Evolutionary conservation across 2,888 invertebrate genomes (phyloP).

Genomic region (Phymatocera aterrima): DNA sequence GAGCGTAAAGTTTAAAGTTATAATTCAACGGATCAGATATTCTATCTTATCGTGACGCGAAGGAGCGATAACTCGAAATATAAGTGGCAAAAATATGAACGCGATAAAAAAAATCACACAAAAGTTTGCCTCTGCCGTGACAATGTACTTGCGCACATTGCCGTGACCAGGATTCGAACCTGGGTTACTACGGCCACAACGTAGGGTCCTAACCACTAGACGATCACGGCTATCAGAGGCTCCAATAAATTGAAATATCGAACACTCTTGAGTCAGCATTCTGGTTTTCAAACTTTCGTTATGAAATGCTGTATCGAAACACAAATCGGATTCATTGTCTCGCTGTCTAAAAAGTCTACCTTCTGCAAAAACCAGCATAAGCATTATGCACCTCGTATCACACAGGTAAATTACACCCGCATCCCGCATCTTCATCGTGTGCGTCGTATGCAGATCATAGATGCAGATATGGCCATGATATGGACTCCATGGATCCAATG

Average conservation of each 20-base stretch:
- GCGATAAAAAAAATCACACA: not conserved
- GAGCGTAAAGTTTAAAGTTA: too few species aligned
- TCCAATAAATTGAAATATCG: not conserved
- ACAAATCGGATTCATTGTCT: not conserved
- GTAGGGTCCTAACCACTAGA: slow-evolving; percentile 86
- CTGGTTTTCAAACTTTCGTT: not conserved
- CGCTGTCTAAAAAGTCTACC: too few species aligned
- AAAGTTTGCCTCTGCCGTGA: not conserved
- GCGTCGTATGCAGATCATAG: too few species aligned
- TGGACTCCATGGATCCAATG: too few species aligned
- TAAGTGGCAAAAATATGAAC: not conserved
- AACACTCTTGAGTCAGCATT: not conserved
- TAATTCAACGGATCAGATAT: not conserved
- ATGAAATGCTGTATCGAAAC: not conserved
- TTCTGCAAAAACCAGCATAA: too few species aligned
- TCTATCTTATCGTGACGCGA: not conserved
- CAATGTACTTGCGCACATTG: slow-evolving; percentile 64
- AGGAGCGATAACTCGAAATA: not conserved
- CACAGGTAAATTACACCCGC: too few species aligned
- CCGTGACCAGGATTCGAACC: slow-evolving; percentile 87
- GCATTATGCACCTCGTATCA: too few species aligned
- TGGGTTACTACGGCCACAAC: slow-evolving; percentile 88
- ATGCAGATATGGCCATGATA: too few species aligned
- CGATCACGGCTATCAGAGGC: slow-evolving; percentile 79
- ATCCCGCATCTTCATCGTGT: too few species aligned